phyloP scores from a whole-genome alignment of 2,797 vertebrate species.

The Oophaga sylvatica region DNA sequence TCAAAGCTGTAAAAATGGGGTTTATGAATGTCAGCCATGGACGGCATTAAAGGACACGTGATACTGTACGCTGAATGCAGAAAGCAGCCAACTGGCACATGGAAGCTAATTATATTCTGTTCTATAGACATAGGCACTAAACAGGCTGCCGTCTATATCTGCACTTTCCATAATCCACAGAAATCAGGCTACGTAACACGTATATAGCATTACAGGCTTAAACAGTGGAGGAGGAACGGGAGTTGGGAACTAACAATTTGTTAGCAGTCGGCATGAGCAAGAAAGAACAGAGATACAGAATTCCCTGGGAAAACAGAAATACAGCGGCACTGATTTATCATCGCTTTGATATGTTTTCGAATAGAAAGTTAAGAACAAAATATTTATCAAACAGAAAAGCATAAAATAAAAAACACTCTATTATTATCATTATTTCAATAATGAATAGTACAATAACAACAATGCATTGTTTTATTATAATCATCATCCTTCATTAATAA shows the following conservation, averaged over 20 bases:
- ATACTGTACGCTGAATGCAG: background rate
- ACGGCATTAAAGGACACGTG: slow-evolving; percentile 13
- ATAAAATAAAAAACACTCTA: background rate
- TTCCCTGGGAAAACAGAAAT: slow-evolving; percentile 5
- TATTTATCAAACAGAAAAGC: slow-evolving; percentile 8
- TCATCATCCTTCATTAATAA: no score
- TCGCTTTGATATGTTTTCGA: slow-evolving; percentile 43
- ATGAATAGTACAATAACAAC: no score
- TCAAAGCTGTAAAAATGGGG: slow-evolving; percentile 38
- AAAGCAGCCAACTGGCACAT: background rate
- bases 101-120: background rate
- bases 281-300: slow-evolving; percentile 12
- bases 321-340: slow-evolving; percentile 1
- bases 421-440: no score
- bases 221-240: background rate
- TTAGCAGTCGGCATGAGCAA: slow-evolving; percentile 14
- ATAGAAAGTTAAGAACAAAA: background rate
- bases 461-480: no score
- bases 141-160: background rate
- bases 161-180: slow-evolving; percentile 10
- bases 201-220: background rate
- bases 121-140: background rate
- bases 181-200: background rate
- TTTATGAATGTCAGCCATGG: background rate
- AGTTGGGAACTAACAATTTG: slow-evolving; percentile 25